These are phyloP conservation scores for Tetragonula carbonaria DNA, from an alignment of 2,888 invertebrate species.

Conservation along the genomic window DNA sequence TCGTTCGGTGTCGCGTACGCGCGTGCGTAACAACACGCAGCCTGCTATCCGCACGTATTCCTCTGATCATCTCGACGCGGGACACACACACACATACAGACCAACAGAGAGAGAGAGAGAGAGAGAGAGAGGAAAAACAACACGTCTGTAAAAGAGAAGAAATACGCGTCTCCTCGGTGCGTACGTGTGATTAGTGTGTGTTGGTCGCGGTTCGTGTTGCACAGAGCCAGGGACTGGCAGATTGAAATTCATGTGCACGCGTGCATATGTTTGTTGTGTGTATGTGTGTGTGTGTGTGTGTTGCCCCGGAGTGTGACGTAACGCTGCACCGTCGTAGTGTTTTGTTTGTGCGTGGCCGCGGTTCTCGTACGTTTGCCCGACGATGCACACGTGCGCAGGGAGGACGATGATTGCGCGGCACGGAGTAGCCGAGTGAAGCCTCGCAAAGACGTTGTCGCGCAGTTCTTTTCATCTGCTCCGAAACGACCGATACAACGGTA, in stretches of 20 bases:
- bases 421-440: neutral
- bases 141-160: neutral
- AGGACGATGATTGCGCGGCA: neutral
- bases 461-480: slow-evolving; percentile 13
- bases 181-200: neutral
- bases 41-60: slow-evolving; percentile 3
- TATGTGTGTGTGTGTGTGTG: too few species aligned
- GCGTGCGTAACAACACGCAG: slow-evolving; percentile 9
- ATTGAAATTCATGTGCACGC: neutral
- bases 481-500: neutral
- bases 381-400: slow-evolving; percentile 35
- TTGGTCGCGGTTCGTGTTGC: neutral
- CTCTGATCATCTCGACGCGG: neutral
- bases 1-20: slow-evolving; percentile 6
- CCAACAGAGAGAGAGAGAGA: neutral
- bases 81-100: too few species aligned
- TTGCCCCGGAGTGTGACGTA: slow-evolving; percentile 21
- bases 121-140: neutral
- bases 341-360: slow-evolving; percentile 7
- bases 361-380: neutral
- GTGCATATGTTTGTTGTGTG: neutral
- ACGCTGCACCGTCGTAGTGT: neutral
- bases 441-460: neutral
- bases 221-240: neutral
- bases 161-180: too few species aligned